Conservation (phyloP, 2,797 vertebrate species). For the Ctenopoma multispine region DNA sequence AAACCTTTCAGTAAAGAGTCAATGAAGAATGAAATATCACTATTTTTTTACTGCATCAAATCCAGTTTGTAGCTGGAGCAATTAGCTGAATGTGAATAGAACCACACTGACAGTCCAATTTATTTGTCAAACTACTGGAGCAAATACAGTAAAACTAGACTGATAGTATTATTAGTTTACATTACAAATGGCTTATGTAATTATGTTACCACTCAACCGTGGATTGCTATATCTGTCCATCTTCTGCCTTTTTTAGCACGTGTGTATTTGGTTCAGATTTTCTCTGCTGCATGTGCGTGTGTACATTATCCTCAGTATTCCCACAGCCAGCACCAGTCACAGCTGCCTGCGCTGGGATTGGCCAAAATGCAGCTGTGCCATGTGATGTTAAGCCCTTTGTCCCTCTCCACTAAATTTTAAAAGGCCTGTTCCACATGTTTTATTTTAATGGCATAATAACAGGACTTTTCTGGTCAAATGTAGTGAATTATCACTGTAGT, state of each 20-base stretch:
- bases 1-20: background rate
- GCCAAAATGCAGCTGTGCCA: slow-evolving; percentile 5
- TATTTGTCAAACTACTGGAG: background rate
- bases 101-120: background rate
- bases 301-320: slow-evolving; percentile 23
- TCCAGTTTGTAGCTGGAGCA: background rate
- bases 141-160: slow-evolving; percentile 11
- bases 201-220: slow-evolving; percentile 16
- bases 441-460: background rate
- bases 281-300: slow-evolving; percentile 29
- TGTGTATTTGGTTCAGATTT: slow-evolving; percentile 29
- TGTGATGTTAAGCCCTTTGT: background rate
- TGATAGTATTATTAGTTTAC: slow-evolving; percentile 34
- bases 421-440: background rate
- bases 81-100: background rate
- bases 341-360: slow-evolving; percentile 21
- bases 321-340: slow-evolving; percentile 5
- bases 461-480: background rate
- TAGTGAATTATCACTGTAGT: background rate
- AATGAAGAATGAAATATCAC: background rate
- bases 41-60: slow-evolving; percentile 3
- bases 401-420: background rate
- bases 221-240: slow-evolving; percentile 44
- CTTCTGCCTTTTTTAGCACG: slow-evolving; percentile 43
- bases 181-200: slow-evolving; percentile 47